Evolutionary conservation across 2,113 vertebrate species (phyloP), one percentile per base, ranked within the genome.

Genomic region (Origma solitaria): DNA sequence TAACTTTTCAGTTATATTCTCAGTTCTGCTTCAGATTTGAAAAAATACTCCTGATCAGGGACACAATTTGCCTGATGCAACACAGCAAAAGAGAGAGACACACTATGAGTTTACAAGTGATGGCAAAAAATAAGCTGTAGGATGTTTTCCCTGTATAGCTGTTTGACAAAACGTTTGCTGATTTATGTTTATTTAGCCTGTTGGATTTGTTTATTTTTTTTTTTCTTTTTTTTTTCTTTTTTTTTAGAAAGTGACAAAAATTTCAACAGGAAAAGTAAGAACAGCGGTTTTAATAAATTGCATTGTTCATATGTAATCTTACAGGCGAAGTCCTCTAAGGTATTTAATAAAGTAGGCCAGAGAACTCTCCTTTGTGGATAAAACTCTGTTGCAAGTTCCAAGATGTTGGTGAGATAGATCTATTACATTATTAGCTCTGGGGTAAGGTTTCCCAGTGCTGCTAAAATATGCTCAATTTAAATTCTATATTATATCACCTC

Each of bases 301-400:
- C 64, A 57, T 95, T 92, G 83, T 94, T 96, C 92, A 86, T 93
- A 82, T 66, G 84, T 95, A 95, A 53, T 93, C 82, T 94, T 95
- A 94, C 81, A 92, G 96, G 84, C 68, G 9, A 93, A 95, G 87
- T 94, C 61, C 86, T 92, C 90, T 93, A 86, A 91, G 94, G 88
- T 96, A 84, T 96, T 97, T 97, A 73, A 91, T 94, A 95, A 97
- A 96, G 92, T 94, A 94, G 92, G 96, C 54, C 95, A 97, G 88
- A 92, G 57, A 95, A 95, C 71, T 90, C 64, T 97, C 78, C 92
- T 97, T 91, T 94, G 89, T 95, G 91, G 96, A 94, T 97, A 95
- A 87, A 96, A 95, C 81, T 95, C 60, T 94, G 84, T 86, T 61
- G 84, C 92, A 96, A 94, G 66, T 77, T 88, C 82, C 89, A 86